Conservation (phyloP, 2,797 vertebrate genomes). For the Hirundo rustica region DNA sequence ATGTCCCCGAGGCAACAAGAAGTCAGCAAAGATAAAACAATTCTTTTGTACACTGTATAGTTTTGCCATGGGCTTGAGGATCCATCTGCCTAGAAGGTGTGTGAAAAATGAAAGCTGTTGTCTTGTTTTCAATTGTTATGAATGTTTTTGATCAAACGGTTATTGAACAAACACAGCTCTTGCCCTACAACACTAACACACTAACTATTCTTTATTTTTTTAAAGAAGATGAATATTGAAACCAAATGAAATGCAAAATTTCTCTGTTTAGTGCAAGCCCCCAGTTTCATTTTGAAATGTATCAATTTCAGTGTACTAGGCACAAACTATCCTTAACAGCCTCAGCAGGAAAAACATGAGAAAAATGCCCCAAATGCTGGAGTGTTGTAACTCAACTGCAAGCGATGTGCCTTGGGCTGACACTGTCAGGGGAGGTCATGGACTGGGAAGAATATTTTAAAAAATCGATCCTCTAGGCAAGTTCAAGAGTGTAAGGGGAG, state of each 20-base stretch:
- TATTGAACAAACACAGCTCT: neutral
- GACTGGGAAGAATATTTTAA: neutral
- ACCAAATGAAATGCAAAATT: neutral
- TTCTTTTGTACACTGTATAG: neutral
- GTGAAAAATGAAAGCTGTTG: neutral
- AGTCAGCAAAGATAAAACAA: conserved; percentile 11
- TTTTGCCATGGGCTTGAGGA: neutral
- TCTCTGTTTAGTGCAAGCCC: neutral
- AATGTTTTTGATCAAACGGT: neutral
- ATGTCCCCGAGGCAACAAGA: neutral
- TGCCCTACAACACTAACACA: neutral
- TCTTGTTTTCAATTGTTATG: neutral
- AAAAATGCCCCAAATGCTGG: neutral
- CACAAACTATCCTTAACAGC: neutral
- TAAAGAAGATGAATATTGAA: neutral
- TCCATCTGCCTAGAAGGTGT: neutral
- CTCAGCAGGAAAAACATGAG: conserved; percentile 25
- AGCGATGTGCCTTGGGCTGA: conserved; percentile 29
- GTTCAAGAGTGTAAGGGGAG: conserved; percentile 1
- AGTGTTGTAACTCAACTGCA: conserved; percentile 27
- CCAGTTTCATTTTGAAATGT: neutral
- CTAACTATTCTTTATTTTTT: neutral
- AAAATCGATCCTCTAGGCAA: conserved; percentile 35
- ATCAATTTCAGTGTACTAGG: neutral
- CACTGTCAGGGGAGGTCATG: conserved; percentile 29